phyloP scores from a whole-genome alignment of 1,140 invertebrate genomes.

The Drosophila simulans region DNA sequence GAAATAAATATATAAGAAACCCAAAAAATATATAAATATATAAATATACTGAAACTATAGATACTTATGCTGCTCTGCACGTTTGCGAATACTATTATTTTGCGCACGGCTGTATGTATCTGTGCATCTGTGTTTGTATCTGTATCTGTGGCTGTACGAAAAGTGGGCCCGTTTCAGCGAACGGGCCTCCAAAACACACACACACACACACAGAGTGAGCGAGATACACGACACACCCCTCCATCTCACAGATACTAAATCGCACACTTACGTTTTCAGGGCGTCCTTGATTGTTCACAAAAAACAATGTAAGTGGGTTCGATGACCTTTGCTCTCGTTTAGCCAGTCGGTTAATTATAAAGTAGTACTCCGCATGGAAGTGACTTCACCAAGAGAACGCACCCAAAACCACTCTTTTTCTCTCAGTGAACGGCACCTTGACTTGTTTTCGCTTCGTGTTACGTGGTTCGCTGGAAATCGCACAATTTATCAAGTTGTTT shows the following conservation, averaged over 20 bases:
- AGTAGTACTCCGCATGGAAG: constrained; percentile 2
- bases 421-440: constrained; percentile 11
- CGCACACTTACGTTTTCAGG: not conserved
- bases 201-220: constrained; percentile 16
- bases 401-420: constrained; percentile 8
- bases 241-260: constrained; percentile 28
- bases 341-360: not conserved
- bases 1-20: too few relatives aligned
- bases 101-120: constrained; percentile 10
- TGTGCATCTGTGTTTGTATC: constrained; percentile 21
- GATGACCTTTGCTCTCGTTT: constrained; percentile 37
- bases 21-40: too few relatives aligned
- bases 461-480: constrained; percentile 28
- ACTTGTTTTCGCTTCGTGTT: constrained; percentile 8
- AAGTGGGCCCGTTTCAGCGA: constrained; percentile 63
- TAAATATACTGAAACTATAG: not conserved
- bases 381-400: not conserved
- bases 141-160: constrained; percentile 29
- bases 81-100: constrained; percentile 11
- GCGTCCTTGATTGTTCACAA: constrained; percentile 52
- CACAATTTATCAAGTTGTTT: constrained; percentile 43
- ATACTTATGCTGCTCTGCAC: not conserved
- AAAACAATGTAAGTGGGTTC: constrained; percentile 33
- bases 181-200: constrained; percentile 64
- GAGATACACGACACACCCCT: constrained; percentile 48